Evolutionary conservation across 2,888 invertebrate species (phyloP), one percentile per base, ranked within the genome.

Genomic region (Eumacrocentrus americanus): DNA sequence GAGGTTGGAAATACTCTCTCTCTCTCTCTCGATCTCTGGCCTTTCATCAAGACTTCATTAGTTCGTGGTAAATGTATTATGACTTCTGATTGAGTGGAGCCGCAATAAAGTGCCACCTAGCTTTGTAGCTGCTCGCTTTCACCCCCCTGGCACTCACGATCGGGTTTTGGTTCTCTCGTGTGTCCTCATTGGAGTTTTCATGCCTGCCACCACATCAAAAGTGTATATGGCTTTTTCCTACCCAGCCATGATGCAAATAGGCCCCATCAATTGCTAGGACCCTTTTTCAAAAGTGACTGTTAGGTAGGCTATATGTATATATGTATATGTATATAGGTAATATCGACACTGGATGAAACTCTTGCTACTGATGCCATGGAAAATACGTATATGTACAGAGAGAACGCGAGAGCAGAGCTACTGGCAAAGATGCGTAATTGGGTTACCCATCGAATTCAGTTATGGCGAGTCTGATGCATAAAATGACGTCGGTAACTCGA

Each of bases 21-120:
- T n/a, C n/a, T n/a, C n/a, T n/a, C n/a, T n/a, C n/a, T n/a, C n/a
- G n/a, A n/a, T n/a, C n/a, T 48, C 14, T 58, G 66, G 77, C 76
- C 77, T 78, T 80, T 80, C 81, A 79, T 81, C 78, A 79, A 73
- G 77, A 77, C 79, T 81, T 80, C 79, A 78, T 81, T 80, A 81
- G 76, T 73, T 74, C 71, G 29, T 68, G 74, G 75, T 81, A 81
- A 81, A 81, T 81, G 78, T 80, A 81, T 81, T 81, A 81, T 80
- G 80, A 80, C 81, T 79, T 81, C 77, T 80, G 81, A 80, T 81
- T 78, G 80, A 78, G 80, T 74, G 73, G 71, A 70, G 70, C 74
- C 77, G 70, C 74, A 72, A 70, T 71, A 67, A 68, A 67, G 67
- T 64, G 58, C 57, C 54, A 44, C 55, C 37, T 44, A 53, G 65